Base-by-base conservation (phyloP, 2,888 invertebrate genomes). In the Lamellibrachia satsuma region DNA sequence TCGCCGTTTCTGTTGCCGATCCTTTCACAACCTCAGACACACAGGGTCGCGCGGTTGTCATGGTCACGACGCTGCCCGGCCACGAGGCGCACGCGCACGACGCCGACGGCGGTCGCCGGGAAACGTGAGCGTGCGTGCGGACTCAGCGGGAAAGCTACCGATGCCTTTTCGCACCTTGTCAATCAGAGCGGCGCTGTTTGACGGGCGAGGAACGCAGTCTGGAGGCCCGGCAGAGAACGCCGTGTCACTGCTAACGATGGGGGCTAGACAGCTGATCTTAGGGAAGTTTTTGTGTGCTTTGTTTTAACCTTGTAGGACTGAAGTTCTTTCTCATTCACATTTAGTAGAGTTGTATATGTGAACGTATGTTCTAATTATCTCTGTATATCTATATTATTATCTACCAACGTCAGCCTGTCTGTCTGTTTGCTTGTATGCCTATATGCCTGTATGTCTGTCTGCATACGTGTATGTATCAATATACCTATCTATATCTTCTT, bases 171-270 rank as follows among this genome's bases (percentile, higher is more conserved):
- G 22, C 75, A 75, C 75, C 75, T 75, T 75, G 22, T 75, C 75
- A 75, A 75, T 75, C 75, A 75, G 22, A 75, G 75, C 22, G 22
- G 75, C 75, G 15, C 75, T 11, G 15, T 11, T 22, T 75, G 75
- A n/a, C 75, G 22, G 75, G 75, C 75, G 75, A 75, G 75, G 75
- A 75, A 75, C 75, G 75, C 75, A n/a, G 75, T 75, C 75, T 15
- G n/a, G 75, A 0, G 15, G n/a, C 22, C 6, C 8, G 22, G 75
- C 75, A 75, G 3, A 2, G 75, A 75, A 6, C 75, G 75, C 75
- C 75, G 22, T 75, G 75, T 22, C 75, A n/a, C 75, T 75, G 75
- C 15, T n/a, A 75, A 22, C 22, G 15, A n/a, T n/a, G 11, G 75
- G 22, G 75, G 75, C 22, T n/a, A 75, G 75, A 75, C 22, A 75